Evolutionary conservation across 2,888 invertebrate species (phyloP), one percentile per base, ranked within the genome.

Genomic region (Nomada lathburiana): DNA sequence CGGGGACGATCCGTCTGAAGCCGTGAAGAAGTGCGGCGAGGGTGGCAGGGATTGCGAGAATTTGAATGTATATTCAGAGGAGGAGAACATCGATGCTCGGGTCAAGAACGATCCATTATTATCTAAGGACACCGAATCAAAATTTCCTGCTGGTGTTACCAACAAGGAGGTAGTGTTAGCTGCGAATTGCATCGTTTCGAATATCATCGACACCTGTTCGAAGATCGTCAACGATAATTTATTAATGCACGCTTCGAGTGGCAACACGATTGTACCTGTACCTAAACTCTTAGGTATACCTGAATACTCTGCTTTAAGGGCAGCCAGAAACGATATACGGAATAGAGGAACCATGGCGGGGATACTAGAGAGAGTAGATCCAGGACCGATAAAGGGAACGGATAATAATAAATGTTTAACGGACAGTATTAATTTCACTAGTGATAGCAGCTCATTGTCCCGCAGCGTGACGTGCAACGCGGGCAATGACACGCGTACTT

Each of bases 351-450:
- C 36, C 44, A 70, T 70, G 71, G 74, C 71, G 47, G 59, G 65
- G 62, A 62, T 77, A 67, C 65, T 71, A 69, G 74, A 83, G 62
- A 62, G 76, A 67, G 63, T 71, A 69, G 74, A 83, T 81, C 79
- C 84, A 69, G 67, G 78, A 72, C 71, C 53, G 70, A 85, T 80
- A 72, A 85, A 88, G 62, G 55, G 70, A 85, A 86, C 80, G 86
- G 57, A 57, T 23, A 91, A 91, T 92, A 91, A 92, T 92, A 90
- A 87, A 89, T 87, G 81, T 86, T 89, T 88, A 89, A 89, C 89
- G 81, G 89, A 91, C 92, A 92, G 92, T 92, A 92, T 92, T 92
- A 92, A 92, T 89, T 88, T 86, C 83, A 88, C 88, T 91, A 91
- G 90, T 90, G 91, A 85, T 91, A 91, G 86, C 85, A 87, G 88